Percentiles rank a stretch among this genome's conserved stretches.
Conservation (phyloP, 2,797 vertebrate species). For the Gymnocypris eckloni region DNA sequence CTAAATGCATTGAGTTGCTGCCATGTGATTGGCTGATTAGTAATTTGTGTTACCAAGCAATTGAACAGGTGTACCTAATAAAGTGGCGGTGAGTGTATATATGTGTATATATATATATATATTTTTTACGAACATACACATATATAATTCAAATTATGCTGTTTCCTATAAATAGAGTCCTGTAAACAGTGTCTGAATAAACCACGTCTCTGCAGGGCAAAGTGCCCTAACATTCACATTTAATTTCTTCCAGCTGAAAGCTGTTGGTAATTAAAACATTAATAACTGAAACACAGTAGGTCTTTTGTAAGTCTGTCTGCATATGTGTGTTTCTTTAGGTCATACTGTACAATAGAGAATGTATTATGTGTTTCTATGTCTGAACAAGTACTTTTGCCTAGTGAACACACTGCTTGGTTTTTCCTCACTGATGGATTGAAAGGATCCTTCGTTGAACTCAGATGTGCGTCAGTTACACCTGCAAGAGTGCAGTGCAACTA, state of each 20-base stretch:
- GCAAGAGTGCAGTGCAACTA: slow-evolving; percentile 35
- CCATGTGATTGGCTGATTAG: too few relatives aligned
- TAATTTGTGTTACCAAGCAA: too few relatives aligned
- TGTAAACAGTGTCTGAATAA: neutral
- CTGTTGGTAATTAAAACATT: neutral
- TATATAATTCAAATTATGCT: neutral
- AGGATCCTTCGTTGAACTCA: slow-evolving; percentile 23
- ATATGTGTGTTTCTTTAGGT: slow-evolving; percentile 8
- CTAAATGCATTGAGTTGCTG: too few relatives aligned
- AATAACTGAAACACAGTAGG: neutral
- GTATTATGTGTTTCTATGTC: slow-evolving; percentile 2
- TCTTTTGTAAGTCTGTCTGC: neutral
- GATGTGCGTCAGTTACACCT: slow-evolving; percentile 6
- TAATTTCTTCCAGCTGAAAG: slow-evolving; percentile 11
- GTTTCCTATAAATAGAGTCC: neutral
- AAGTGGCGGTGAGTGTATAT: too few relatives aligned
- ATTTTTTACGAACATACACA: too few relatives aligned
- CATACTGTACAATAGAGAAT: neutral
- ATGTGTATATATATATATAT: neutral
- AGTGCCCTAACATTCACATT: slow-evolving; percentile 6
- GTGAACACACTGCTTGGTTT: neutral
- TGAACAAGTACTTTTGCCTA: neutral
- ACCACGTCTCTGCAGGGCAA: neutral
- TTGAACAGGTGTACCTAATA: too few relatives aligned
- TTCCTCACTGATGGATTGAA: neutral